These are phyloP conservation scores for Scomber japonicus DNA, from an alignment of 2,113 vertebrate genomes.

Conservation along the genomic window DNA sequence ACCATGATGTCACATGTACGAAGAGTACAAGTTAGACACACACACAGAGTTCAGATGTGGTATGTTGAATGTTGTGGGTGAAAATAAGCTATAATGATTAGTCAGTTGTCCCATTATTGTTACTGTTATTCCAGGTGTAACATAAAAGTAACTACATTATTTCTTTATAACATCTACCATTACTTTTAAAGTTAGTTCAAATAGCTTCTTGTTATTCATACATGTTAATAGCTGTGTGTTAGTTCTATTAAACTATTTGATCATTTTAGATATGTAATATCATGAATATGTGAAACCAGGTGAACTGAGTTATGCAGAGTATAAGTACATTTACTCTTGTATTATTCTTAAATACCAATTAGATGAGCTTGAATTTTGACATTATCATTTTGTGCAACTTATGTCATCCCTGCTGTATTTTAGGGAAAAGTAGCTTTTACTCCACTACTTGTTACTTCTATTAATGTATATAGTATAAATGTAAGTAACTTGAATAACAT, in stretches of 20 bases:
- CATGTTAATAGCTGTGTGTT: neutral
- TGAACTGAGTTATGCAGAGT: neutral
- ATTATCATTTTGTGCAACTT: neutral
- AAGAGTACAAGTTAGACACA: slow-evolving; percentile 38
- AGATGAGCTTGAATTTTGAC: neutral
- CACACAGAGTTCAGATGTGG: slow-evolving; percentile 51
- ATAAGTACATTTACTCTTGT: too few relatives aligned
- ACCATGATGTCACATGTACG: slow-evolving; percentile 44
- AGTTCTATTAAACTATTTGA: neutral
- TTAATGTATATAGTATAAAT: too few relatives aligned
- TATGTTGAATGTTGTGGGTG: slow-evolving; percentile 13
- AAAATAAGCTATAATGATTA: neutral
- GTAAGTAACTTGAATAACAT: neutral
- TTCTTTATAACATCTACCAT: slow-evolving; percentile 12
- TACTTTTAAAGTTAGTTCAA: neutral
- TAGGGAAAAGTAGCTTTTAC: too few relatives aligned
- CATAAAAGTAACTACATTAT: neutral
- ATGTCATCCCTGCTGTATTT: too few relatives aligned
- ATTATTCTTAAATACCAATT: neutral
- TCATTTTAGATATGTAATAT: neutral
- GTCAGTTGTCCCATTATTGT: neutral
- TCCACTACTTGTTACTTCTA: too few relatives aligned
- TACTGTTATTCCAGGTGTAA: neutral
- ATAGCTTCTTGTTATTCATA: neutral
- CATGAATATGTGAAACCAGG: neutral